Evolutionary conservation across 2,113 vertebrate species (phyloP).

Genomic region (Trogon melanurus): DNA sequence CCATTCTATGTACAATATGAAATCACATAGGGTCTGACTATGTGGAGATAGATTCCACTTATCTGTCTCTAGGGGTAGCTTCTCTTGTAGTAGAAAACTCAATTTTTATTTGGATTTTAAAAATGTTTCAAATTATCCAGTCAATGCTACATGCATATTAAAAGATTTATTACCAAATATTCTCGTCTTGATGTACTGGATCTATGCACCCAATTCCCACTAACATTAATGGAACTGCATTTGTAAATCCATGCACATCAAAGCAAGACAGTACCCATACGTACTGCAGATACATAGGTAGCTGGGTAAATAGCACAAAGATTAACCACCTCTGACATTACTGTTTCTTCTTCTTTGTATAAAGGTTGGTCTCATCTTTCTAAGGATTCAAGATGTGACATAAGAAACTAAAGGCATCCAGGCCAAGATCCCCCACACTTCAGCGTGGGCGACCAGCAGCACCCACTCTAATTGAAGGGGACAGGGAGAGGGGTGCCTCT

Average conservation of each 20-base stretch:
- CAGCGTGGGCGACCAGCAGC: not conserved
- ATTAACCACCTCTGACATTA: not conserved
- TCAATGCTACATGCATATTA: slow-evolving; percentile 66
- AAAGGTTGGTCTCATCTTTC: not conserved
- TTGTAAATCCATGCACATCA: slow-evolving; percentile 10
- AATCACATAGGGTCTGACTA: slow-evolving; percentile 30
- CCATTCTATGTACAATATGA: slow-evolving; percentile 18
- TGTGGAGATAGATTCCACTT: slow-evolving; percentile 36
- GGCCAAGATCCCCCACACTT: not conserved
- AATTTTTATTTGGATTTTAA: slow-evolving; percentile 76
- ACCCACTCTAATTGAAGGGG: not conserved
- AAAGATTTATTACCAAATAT: slow-evolving; percentile 62
- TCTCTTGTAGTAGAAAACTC: slow-evolving; percentile 64
- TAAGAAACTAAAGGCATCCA: not conserved
- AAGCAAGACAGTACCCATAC: slow-evolving; percentile 2
- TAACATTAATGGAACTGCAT: not conserved
- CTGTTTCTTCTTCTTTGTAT: not conserved
- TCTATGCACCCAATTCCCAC: slow-evolving; percentile 20
- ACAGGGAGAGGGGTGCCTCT: not conserved
- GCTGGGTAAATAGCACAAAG: slow-evolving; percentile 20
- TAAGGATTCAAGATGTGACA: not conserved
- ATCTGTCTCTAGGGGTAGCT: slow-evolving; percentile 54
- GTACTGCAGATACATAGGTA: slow-evolving; percentile 21
- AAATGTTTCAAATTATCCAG: slow-evolving; percentile 70
- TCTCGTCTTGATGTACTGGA: slow-evolving; percentile 46